Conservation (phyloP, 1,140 invertebrate species). For the Semibalanus balanoides region DNA sequence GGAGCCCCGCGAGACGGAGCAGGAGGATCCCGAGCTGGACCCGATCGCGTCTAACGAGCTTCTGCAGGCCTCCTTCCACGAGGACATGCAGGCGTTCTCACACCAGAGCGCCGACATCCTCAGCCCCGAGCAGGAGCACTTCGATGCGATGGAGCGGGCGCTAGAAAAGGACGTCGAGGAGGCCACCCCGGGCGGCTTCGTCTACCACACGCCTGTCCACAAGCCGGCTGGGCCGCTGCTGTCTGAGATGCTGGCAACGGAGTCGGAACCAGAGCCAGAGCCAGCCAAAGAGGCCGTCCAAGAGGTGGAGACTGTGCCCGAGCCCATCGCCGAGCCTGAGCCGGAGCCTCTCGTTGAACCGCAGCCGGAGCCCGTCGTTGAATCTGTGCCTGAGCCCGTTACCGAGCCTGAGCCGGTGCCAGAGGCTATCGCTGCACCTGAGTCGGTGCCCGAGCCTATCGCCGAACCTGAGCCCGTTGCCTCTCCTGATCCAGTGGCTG, state of each 20-base stretch:
- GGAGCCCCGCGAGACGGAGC: too few species aligned
- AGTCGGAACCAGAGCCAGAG: neutral
- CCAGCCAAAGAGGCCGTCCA: too few species aligned
- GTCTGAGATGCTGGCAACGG: neutral
- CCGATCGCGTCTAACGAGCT: neutral
- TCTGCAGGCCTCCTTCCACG: neutral
- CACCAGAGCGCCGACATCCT: neutral
- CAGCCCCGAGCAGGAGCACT: neutral
- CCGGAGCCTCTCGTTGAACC: neutral
- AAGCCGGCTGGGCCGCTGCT: neutral
- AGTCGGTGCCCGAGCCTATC: neutral
- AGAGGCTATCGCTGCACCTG: neutral
- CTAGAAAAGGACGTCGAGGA: neutral
- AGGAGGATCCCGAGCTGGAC: neutral
- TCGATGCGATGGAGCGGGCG: neutral
- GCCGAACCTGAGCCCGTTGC: neutral
- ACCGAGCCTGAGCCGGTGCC: neutral
- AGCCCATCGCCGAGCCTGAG: neutral
- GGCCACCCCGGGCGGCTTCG: neutral
- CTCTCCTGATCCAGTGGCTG: neutral
- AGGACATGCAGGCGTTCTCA: neutral
- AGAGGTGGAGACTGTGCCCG: neutral
- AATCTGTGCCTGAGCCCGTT: neutral
- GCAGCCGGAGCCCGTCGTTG: neutral
- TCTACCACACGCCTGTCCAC: neutral